These are phyloP conservation scores for Perca flavescens DNA, from an alignment of 2,113 vertebrate species.

Conservation along the genomic window DNA sequence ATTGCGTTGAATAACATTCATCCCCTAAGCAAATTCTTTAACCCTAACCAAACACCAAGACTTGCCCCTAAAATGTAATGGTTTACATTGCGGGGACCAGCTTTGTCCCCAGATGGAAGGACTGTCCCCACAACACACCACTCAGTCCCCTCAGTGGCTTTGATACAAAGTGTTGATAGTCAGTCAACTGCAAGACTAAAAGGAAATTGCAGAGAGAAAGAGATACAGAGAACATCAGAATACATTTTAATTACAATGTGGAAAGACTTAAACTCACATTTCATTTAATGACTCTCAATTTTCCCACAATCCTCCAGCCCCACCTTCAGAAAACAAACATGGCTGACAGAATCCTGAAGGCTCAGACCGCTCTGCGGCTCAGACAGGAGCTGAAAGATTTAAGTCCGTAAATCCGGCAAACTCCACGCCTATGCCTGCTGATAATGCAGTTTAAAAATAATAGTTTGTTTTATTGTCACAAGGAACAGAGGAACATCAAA, in stretches of 20 bases:
- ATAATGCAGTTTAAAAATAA: too few species aligned
- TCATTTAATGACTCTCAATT: not conserved
- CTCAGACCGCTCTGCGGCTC: not conserved
- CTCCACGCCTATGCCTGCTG: not conserved
- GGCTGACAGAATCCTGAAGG: not conserved
- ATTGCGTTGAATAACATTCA: not conserved
- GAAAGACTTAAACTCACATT: not conserved
- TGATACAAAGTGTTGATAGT: not conserved
- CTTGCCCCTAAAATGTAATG: too few species aligned
- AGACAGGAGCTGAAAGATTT: not conserved
- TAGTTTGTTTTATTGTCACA: too few species aligned
- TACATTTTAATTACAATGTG: not conserved
- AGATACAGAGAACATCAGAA: not conserved
- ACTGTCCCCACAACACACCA: not conserved
- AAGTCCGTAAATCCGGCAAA: not conserved
- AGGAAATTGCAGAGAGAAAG: not conserved
- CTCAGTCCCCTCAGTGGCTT: not conserved
- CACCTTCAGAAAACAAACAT: not conserved
- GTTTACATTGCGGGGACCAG: not conserved
- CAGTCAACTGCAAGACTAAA: not conserved
- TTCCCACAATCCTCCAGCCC: not conserved
- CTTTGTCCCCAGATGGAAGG: not conserved
- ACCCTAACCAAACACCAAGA: not conserved
- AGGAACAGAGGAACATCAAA: too few species aligned
- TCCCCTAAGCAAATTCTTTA: not conserved